phyloP scores from a whole-genome alignment of 2,113 vertebrate genomes.

The Corythoichthys intestinalis region DNA sequence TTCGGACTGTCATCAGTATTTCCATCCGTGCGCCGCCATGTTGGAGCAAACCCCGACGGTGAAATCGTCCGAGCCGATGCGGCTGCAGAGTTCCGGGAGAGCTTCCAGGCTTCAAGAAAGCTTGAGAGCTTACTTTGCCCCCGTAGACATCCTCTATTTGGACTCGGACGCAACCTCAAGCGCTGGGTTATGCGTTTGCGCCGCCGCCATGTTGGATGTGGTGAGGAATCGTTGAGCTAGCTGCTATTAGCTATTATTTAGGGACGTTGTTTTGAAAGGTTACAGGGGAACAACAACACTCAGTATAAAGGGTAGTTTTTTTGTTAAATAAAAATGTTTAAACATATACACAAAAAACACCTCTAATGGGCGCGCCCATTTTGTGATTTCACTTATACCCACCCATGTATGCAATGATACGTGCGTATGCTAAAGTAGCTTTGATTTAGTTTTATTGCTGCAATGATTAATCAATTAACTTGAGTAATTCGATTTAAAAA shows the following conservation, averaged over 20 bases:
- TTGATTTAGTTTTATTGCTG: too few species aligned
- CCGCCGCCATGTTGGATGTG: background rate
- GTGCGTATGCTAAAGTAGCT: too few species aligned
- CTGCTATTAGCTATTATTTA: too few species aligned
- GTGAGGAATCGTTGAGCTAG: too few species aligned
- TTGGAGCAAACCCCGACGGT: conserved; percentile 74
- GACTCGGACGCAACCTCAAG: background rate
- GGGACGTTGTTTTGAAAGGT: too few species aligned
- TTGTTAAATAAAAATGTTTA: too few species aligned
- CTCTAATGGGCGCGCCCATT: accelerated
- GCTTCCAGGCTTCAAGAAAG: background rate
- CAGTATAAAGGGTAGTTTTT: too few species aligned
- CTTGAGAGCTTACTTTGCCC: background rate
- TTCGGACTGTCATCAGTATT: conserved; percentile 92
- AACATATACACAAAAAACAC: too few species aligned
- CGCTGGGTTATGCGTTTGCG: background rate
- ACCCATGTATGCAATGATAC: too few species aligned
- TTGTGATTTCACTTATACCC: conserved; percentile 21
- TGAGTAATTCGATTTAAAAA: too few species aligned
- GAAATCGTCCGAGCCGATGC: conserved; percentile 65
- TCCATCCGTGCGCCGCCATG: conserved; percentile 84
- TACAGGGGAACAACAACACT: too few species aligned
- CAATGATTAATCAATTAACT: too few species aligned
- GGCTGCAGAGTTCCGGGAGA: conserved; percentile 68
- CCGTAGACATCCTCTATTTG: background rate